Conservation (phyloP, 2,113 vertebrate species). For the Sphyrna mokarran region DNA sequence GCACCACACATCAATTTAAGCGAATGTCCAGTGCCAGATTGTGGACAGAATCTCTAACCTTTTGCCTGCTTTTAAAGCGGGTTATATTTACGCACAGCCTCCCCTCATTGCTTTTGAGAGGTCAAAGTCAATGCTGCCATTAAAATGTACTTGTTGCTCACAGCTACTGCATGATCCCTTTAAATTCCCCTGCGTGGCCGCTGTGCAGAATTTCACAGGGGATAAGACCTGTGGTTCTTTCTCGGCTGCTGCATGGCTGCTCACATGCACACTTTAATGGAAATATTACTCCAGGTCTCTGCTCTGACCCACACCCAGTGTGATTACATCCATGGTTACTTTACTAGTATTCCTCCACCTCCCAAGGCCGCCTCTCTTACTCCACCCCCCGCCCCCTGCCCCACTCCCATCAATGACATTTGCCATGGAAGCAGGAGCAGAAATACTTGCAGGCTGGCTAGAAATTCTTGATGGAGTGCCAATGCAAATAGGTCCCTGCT, state of each 20-base stretch:
- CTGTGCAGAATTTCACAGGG: neutral
- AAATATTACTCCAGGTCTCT: neutral
- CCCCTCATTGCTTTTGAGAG: neutral
- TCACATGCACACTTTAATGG: neutral
- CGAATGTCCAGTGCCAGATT: neutral
- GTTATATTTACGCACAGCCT: neutral
- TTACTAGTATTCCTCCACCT: fast-evolving
- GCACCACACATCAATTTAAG: neutral
- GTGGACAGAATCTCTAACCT: neutral
- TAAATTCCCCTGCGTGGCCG: neutral
- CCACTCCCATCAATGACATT: neutral
- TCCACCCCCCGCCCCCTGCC: too few species aligned
- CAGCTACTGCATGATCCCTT: too few species aligned
- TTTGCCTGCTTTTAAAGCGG: neutral
- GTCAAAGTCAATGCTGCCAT: neutral
- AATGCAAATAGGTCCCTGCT: neutral
- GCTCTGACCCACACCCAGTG: neutral
- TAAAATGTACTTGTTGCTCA: neutral
- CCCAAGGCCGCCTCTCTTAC: neutral
- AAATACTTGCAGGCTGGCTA: neutral
- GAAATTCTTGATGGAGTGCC: neutral
- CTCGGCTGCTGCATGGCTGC: neutral
- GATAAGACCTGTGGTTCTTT: neutral
- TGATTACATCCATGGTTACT: neutral
- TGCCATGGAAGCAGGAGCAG: neutral